Conservation (phyloP, 2,888 invertebrate genomes). For the Trachelus stipa region DNA sequence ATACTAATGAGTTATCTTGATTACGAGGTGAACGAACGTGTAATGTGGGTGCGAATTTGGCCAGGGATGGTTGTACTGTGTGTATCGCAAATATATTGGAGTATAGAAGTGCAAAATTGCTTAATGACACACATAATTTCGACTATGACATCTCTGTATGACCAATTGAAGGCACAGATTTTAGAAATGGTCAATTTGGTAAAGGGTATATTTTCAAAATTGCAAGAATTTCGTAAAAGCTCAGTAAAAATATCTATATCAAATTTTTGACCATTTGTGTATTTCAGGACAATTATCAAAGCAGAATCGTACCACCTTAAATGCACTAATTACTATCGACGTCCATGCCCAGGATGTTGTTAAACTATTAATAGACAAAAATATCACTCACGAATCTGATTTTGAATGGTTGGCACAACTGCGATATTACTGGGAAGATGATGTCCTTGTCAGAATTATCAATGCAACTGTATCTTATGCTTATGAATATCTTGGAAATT, state of each 20-base stretch:
- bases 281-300: conserved; percentile 75
- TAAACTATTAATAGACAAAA: conserved; percentile 73
- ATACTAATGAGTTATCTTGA: conserved; percentile 75
- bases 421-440: conserved; percentile 82
- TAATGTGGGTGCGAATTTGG: conserved; percentile 81
- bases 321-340: conserved; percentile 86
- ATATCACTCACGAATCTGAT: conserved; percentile 78
- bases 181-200: conserved; percentile 81
- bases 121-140: conserved; percentile 72
- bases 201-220: conserved; percentile 54
- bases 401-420: conserved; percentile 89
- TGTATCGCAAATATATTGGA: conserved; percentile 87
- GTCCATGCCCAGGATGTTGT: conserved; percentile 89
- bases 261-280: neutral
- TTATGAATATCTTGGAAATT: conserved; percentile 88
- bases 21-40: conserved; percentile 71
- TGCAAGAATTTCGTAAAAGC: neutral
- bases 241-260: neutral
- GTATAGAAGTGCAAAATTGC: conserved; percentile 79
- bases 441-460: conserved; percentile 78
- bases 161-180: conserved; percentile 73
- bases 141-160: conserved; percentile 71
- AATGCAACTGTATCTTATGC: conserved; percentile 84
- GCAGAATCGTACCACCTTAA: conserved; percentile 80
- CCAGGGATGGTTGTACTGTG: conserved; percentile 87